A percentile compares a stretch with the other conserved stretches of the same genome.
phyloP scores from a whole-genome alignment of 2,797 vertebrate genomes.

The Synaphobranchus kaupii region DNA sequence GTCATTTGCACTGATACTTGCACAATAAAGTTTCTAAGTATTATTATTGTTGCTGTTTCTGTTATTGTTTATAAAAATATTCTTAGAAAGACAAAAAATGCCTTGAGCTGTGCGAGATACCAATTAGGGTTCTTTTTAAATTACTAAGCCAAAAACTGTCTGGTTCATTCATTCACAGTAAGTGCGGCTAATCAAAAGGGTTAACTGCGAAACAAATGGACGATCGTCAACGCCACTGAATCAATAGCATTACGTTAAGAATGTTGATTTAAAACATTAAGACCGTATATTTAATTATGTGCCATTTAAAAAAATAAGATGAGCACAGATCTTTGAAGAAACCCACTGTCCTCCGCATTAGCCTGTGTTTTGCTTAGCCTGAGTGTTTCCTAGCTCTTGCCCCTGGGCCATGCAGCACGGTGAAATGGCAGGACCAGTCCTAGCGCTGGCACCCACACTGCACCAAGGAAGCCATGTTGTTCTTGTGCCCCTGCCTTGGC shows the following conservation, averaged over 20 bases:
- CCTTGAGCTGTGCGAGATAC: neutral
- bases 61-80: neutral
- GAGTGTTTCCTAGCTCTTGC: neutral
- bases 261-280: neutral
- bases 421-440: slow-evolving; percentile 39
- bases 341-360: neutral
- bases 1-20: neutral
- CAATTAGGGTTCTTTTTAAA: neutral
- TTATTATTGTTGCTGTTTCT: neutral
- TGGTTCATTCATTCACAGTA: neutral
- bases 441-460: slow-evolving; percentile 38
- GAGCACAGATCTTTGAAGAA: neutral
- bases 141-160: neutral
- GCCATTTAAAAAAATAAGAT: neutral
- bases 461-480: slow-evolving; percentile 49
- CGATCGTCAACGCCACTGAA: neutral
- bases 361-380: neutral
- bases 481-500: slow-evolving; percentile 45
- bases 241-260: neutral
- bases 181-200: neutral
- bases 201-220: neutral
- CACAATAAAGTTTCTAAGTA: neutral
- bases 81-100: neutral
- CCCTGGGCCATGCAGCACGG: slow-evolving; percentile 26
- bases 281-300: neutral